Conservation (phyloP, 1,140 invertebrate genomes). For the Sarcophaga bullata region DNA sequence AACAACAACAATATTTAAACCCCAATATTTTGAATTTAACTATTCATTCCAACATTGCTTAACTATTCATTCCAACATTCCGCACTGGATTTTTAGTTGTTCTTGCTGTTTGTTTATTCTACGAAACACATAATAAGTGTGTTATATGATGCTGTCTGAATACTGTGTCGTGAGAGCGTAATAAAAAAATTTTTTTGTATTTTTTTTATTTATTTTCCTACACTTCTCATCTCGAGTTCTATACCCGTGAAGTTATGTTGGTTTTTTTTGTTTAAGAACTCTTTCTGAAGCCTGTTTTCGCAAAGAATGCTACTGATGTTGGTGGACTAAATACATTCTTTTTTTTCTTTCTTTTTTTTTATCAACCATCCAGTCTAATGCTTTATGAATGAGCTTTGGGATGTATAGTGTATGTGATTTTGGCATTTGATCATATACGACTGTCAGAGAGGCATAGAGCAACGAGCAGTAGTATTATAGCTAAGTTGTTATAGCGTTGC, state of each 20-base stretch:
- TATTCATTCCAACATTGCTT: no score
- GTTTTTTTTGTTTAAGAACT: constrained; percentile 30
- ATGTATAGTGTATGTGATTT: not conserved
- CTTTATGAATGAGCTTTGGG: not conserved
- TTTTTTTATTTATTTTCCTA: not conserved
- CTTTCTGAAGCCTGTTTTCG: constrained; percentile 39
- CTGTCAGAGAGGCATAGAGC: not conserved
- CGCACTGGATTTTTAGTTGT: no score
- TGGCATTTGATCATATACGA: constrained; percentile 14
- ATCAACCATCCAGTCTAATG: not conserved
- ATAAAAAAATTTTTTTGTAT: not conserved
- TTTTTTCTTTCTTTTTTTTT: no score
- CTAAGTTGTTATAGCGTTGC: no score
- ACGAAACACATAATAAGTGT: no score
- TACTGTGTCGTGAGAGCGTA: not conserved
- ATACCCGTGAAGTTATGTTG: constrained; percentile 17
- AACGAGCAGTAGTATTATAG: no score
- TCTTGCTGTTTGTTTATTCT: no score
- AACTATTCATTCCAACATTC: no score
- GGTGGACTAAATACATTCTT: constrained; percentile 17
- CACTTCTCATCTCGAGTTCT: not conserved
- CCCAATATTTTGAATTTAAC: no score
- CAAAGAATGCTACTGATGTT: not conserved
- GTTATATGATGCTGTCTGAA: no score
- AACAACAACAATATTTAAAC: no score